Conservation (phyloP, 2,797 vertebrate species). For the Synanceia verrucosa region DNA sequence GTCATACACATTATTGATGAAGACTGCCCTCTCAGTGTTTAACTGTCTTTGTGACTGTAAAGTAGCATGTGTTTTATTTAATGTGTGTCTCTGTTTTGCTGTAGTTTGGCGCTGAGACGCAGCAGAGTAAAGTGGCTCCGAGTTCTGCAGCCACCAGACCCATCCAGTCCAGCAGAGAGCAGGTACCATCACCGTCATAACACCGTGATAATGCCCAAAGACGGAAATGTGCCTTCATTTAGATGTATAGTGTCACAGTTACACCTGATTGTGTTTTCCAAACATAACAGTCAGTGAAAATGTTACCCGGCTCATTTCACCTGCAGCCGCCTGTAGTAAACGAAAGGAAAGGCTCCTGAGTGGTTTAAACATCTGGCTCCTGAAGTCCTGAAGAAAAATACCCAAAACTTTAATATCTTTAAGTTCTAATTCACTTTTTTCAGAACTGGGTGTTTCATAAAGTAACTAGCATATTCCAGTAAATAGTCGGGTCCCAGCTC, state of each 20-base stretch:
- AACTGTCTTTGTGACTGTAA: not conserved
- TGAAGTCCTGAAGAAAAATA: too few species aligned
- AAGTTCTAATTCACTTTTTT: not conserved
- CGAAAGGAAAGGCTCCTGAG: too few species aligned
- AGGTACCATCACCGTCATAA: slow-evolving; percentile 70
- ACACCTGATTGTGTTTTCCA: too few species aligned
- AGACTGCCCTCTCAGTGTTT: too few species aligned
- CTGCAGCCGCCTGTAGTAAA: too few species aligned
- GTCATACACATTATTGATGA: not conserved
- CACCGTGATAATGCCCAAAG: too few species aligned
- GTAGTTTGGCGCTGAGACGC: slow-evolving; percentile 92
- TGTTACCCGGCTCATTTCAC: too few species aligned
- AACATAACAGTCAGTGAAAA: too few species aligned
- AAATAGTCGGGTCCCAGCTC: slow-evolving; percentile 3
- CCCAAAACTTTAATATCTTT: not conserved
- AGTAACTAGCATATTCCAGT: slow-evolving; percentile 21
- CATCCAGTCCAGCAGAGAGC: slow-evolving; percentile 85
- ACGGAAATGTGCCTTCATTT: too few species aligned
- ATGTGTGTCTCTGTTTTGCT: not conserved
- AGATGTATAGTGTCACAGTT: too few species aligned
- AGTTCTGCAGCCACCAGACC: slow-evolving; percentile 88
- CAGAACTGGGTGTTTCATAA: not conserved
- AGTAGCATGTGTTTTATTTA: not conserved
- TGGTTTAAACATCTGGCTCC: too few species aligned
- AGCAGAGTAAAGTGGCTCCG: slow-evolving; percentile 91